These are phyloP conservation scores for Oncorhynchus tshawytscha DNA, from an alignment of 2,113 vertebrate genomes.

Conservation along the genomic window DNA sequence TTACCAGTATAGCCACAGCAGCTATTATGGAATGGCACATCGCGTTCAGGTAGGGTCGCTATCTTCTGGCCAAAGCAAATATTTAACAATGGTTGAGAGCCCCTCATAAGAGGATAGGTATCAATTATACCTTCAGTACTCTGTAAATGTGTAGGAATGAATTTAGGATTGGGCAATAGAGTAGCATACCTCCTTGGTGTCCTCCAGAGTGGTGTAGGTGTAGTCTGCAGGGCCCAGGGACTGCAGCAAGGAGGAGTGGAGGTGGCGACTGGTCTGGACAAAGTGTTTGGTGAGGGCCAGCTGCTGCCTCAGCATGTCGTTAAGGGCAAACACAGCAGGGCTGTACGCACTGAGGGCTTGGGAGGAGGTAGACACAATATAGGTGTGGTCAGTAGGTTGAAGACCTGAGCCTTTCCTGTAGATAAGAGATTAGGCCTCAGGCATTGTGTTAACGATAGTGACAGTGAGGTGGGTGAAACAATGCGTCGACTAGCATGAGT, in stretches of 20 bases:
- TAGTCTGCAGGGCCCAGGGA: slow-evolving; percentile 76
- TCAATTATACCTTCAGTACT: no score
- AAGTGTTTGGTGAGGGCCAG: slow-evolving; percentile 76
- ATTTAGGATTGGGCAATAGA: no score
- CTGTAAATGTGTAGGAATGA: not conserved
- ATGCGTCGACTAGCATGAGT: not conserved
- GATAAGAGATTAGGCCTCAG: no score
- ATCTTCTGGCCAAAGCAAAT: not conserved
- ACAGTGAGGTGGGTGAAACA: no score
- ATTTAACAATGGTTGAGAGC: no score
- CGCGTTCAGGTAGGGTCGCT: no score
- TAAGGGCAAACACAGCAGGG: slow-evolving; percentile 69
- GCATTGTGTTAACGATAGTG: no score
- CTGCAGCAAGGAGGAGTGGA: slow-evolving; percentile 72
- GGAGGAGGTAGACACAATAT: not conserved
- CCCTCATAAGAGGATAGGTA: not conserved
- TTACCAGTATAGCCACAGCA: no score
- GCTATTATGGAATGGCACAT: no score
- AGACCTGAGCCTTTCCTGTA: not conserved
- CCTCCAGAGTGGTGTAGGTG: slow-evolving; percentile 87
- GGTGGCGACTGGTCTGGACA: slow-evolving; percentile 66
- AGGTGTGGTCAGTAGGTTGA: not conserved
- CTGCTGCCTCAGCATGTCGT: slow-evolving; percentile 83
- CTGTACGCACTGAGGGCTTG: slow-evolving; percentile 75
- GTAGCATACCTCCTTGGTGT: slow-evolving; percentile 78